Evolutionary conservation across 2,888 invertebrate species (phyloP).

Genomic region (Drosophila flavopinicola): DNA sequence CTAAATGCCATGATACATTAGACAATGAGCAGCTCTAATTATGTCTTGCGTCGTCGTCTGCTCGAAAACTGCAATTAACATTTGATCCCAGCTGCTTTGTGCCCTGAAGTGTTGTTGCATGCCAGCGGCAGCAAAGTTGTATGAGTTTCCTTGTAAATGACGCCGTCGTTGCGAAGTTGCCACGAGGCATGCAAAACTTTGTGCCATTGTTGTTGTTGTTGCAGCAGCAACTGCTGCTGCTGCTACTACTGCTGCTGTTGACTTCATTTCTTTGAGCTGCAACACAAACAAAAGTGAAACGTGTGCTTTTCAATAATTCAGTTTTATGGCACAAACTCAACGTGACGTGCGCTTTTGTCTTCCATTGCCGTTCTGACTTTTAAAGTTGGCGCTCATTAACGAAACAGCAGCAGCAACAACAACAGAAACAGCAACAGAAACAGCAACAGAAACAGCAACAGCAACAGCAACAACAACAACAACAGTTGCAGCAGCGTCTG

Average conservation of each 20-base stretch:
- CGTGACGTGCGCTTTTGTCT: slow-evolving; percentile 64
- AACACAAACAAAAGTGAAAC: slow-evolving; percentile 77
- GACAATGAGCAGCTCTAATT: slow-evolving; percentile 76
- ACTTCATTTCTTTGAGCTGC: slow-evolving; percentile 72
- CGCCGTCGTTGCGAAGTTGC: slow-evolving; percentile 38
- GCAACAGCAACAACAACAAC: slow-evolving; percentile 2
- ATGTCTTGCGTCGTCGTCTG: slow-evolving; percentile 63
- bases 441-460: slow-evolving; percentile 2
- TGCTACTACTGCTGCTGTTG: slow-evolving; percentile 53
- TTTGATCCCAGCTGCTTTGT: slow-evolving; percentile 61
- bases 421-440: slow-evolving; percentile 33
- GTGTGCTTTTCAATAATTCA: slow-evolving; percentile 80
- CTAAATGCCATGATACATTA: slow-evolving; percentile 77
- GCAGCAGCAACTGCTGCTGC: slow-evolving; percentile 24
- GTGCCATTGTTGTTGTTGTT: slow-evolving; percentile 53
- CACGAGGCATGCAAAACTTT: slow-evolving; percentile 48
- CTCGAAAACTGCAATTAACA: slow-evolving; percentile 73
- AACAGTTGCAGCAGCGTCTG: slow-evolving; percentile 27
- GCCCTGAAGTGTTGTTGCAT: slow-evolving; percentile 74
- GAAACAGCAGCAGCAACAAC: slow-evolving; percentile 14
- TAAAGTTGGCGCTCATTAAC: slow-evolving; percentile 75
- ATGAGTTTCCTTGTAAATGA: slow-evolving; percentile 72
- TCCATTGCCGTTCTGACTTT: slow-evolving; percentile 48
- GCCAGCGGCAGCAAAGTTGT: slow-evolving; percentile 72
- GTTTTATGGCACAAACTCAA: slow-evolving; percentile 76